Evolutionary conservation across 1,140 invertebrate genomes (phyloP).

Genomic region (Drosophila bocqueti): DNA sequence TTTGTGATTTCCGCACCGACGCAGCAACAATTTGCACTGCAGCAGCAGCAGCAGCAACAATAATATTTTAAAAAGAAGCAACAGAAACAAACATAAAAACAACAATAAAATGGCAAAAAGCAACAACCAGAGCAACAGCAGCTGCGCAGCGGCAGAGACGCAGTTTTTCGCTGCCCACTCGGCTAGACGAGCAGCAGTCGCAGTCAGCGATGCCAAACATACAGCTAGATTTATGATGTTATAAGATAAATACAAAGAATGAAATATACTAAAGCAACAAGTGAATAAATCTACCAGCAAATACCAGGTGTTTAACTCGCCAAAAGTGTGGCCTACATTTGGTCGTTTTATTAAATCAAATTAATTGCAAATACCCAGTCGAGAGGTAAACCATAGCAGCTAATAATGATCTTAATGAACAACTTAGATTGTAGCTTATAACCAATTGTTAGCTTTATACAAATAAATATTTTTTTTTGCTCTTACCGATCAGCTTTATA

Average conservation of each 20-base stretch:
- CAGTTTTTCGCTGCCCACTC: conserved; percentile 50
- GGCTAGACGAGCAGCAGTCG: conserved; percentile 54
- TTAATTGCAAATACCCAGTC: background rate
- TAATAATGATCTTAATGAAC: too few relatives aligned
- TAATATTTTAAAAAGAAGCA: conserved; percentile 12
- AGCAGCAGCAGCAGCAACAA: conserved; percentile 17
- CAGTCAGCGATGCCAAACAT: conserved; percentile 13
- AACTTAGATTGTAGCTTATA: too few relatives aligned
- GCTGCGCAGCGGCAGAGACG: conserved; percentile 22
- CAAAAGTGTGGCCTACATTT: background rate
- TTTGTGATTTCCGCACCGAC: conserved; percentile 75
- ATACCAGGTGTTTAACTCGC: background rate
- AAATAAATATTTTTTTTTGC: too few relatives aligned
- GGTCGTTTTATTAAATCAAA: background rate
- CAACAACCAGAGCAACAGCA: conserved; percentile 41
- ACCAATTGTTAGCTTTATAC: too few relatives aligned
- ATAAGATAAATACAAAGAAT: background rate
- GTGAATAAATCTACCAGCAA: background rate
- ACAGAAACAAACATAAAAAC: conserved; percentile 14
- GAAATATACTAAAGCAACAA: background rate
- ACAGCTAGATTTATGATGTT: background rate
- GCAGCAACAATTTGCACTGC: conserved; percentile 70
- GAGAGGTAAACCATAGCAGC: too few relatives aligned
- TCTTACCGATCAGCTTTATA: too few relatives aligned
- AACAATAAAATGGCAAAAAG: conserved; percentile 20